Conservation (phyloP, 1,140 invertebrate species). For the Zaprionus tsacasi region DNA sequence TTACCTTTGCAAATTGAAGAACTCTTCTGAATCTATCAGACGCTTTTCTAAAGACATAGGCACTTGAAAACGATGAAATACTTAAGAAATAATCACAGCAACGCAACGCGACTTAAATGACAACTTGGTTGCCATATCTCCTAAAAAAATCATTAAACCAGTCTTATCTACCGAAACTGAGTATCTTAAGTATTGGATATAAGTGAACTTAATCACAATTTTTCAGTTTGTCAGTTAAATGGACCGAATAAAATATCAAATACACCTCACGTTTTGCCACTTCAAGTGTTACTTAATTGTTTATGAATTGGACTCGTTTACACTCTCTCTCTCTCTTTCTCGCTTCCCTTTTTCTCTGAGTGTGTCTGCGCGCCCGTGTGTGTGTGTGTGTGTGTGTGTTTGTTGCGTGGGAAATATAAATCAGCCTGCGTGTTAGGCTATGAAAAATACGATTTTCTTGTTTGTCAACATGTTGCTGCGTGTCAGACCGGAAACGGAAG, state of each 20-base stretch:
- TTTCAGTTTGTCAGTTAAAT: slow-evolving; percentile 39
- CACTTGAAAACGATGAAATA: slow-evolving; percentile 6
- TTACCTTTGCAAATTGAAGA: slow-evolving; percentile 28
- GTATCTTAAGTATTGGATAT: slow-evolving; percentile 14
- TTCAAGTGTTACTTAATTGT: slow-evolving; percentile 71
- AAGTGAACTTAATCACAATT: slow-evolving; percentile 74
- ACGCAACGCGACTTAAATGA: background rate
- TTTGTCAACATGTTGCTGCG: slow-evolving; percentile 24
- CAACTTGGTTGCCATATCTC: slow-evolving; percentile 35
- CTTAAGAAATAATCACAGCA: slow-evolving; percentile 21
- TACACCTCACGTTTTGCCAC: slow-evolving; percentile 33
- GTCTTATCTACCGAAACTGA: slow-evolving; percentile 3
- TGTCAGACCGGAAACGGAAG: slow-evolving; percentile 39
- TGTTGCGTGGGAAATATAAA: slow-evolving; percentile 55
- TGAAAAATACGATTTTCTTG: slow-evolving; percentile 21
- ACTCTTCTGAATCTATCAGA: background rate
- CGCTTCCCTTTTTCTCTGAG: background rate
- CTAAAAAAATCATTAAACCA: slow-evolving; percentile 19
- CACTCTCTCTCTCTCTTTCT: background rate
- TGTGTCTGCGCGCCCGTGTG: background rate
- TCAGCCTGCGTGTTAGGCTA: slow-evolving; percentile 61
- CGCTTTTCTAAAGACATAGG: slow-evolving; percentile 5
- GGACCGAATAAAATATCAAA: background rate
- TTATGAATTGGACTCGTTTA: slow-evolving; percentile 61
- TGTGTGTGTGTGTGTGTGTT: slow-evolving; percentile 26